A percentile compares a stretch with the other conserved stretches of the same genome.
Evolutionary conservation across 2,113 vertebrate genomes (phyloP).

Genomic region (Spilogale gracilis): DNA sequence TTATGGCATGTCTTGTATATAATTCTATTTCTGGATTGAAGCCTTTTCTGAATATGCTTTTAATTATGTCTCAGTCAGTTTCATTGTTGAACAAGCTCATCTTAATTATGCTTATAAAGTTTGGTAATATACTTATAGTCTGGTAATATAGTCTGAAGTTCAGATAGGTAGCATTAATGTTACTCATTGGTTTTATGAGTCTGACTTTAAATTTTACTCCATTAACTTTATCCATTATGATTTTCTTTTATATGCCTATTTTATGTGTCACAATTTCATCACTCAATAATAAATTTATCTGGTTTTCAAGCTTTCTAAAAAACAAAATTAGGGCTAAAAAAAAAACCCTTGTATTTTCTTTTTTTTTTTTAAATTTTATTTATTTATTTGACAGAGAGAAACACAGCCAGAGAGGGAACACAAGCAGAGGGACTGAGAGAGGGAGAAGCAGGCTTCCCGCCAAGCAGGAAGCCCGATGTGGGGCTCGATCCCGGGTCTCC

Average conservation of each 20-base stretch:
- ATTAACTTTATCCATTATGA: constrained; percentile 42
- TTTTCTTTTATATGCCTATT: constrained; percentile 65
- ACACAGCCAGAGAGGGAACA: too few species aligned
- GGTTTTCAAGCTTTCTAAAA: constrained; percentile 41
- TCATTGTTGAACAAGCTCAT: constrained; percentile 58
- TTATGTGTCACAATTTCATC: constrained; percentile 34
- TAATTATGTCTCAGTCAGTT: constrained; percentile 60
- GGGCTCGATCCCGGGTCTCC: too few species aligned
- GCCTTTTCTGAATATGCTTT: constrained; percentile 44
- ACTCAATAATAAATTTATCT: constrained; percentile 45
- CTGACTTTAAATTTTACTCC: constrained; percentile 49
- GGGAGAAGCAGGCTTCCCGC: too few species aligned
- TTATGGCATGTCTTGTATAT: constrained; percentile 53
- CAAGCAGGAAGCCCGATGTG: too few species aligned
- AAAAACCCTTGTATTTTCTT: not conserved
- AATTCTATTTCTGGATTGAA: constrained; percentile 62
- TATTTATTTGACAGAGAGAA: too few species aligned
- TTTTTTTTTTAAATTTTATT: too few species aligned
- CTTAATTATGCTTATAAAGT: constrained; percentile 62
- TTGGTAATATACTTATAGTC: constrained; percentile 28
- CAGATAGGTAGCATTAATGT: constrained; percentile 54
- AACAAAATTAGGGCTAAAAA: constrained; percentile 35
- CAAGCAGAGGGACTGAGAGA: too few species aligned
- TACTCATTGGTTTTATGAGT: constrained; percentile 53
- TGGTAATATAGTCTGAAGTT: not conserved